Percentiles rank a stretch among this genome's conserved stretches.
Conservation (phyloP, 2,888 invertebrate genomes). For the Sturmia bella region DNA sequence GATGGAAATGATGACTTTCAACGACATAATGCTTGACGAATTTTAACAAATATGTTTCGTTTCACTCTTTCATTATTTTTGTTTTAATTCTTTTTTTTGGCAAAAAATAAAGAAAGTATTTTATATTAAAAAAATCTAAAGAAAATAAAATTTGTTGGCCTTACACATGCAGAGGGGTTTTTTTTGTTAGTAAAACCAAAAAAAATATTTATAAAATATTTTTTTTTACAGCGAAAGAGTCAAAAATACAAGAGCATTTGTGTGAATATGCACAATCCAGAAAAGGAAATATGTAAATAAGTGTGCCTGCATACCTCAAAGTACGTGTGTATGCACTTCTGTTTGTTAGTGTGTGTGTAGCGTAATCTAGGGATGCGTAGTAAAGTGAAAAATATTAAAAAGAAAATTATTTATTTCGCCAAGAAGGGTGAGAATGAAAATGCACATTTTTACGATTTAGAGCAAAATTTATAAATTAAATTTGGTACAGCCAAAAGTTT, state of each 20-base stretch:
- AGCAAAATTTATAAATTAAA: not conserved
- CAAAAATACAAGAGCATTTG: not conserved
- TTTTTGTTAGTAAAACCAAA: conserved; percentile 15
- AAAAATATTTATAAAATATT: conserved; percentile 8
- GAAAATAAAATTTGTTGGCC: conserved; percentile 47
- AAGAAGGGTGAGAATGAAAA: not conserved
- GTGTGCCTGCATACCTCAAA: too few species aligned
- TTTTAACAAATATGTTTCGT: conserved; percentile 52
- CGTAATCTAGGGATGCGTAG: conserved; percentile 32
- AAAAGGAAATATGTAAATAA: not conserved
- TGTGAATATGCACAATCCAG: conserved; percentile 1
- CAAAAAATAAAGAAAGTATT: conserved; percentile 46
- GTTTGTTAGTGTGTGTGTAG: not conserved
- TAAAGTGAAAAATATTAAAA: conserved; percentile 12
- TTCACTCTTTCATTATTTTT: conserved; percentile 16
- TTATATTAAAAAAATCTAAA: conserved; percentile 27
- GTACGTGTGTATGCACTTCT: not conserved
- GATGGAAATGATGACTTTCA: conserved; percentile 39
- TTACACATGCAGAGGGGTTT: conserved; percentile 14
- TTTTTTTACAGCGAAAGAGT: not conserved
- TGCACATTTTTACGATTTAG: too few species aligned
- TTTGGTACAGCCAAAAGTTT: too few species aligned
- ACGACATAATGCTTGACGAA: conserved; percentile 63
- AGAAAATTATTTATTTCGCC: not conserved
- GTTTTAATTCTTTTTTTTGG: conserved; percentile 40